Base-by-base conservation (phyloP, 2,888 invertebrate species). In the Drosophila colorata region DNA sequence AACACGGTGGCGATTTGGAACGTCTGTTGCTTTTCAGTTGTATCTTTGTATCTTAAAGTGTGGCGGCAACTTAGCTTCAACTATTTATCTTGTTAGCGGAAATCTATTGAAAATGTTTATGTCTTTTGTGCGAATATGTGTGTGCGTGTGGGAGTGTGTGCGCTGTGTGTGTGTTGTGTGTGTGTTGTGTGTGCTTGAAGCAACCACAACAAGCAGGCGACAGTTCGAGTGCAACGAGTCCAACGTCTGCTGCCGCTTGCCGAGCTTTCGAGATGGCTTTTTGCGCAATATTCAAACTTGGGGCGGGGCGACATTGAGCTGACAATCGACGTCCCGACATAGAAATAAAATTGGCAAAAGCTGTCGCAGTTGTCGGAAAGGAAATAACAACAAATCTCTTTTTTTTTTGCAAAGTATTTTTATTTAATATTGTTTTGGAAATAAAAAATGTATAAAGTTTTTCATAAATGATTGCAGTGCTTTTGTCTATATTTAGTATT, bases 81-180 rank as follows among this genome's bases (percentile, higher is more conserved):
- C 87, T 87, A 84, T 86, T 86, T 88, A 86, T 86, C 87, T 88
- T 86, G 88, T 87, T 86, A 79, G 84, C 79, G 78, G 81, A 81
- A 87, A 86, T 88, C 86, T 83, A 86, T 87, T 79, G 87, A 88
- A 86, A 87, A 83, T 83, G 80, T 78, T 81, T 79, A 76, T 87
- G 69, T 73, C 65, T 55, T 70, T 76, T 72, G 64, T 76, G 70
- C 8, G 48, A 28, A 7, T 4, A 13, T 33, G 23, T 51, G 18
- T 35, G 23, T 18, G 2, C 14, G 41, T 11, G 11, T 28, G n/a
- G 23, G 33, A 16, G 16, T 23, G 38, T 37, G 38, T 25, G 25
- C 48, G 28, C n/a, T n/a, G 9, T 35, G 38, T 55, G 14, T 41
- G 28, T 33, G 31, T 44, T 33, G 31, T 44, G 31, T 46, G 46